A percentile compares a stretch with the other conserved stretches of the same genome.
Evolutionary conservation across 2,113 vertebrate species (phyloP).

Genomic region (Cebidichthys violaceus): DNA sequence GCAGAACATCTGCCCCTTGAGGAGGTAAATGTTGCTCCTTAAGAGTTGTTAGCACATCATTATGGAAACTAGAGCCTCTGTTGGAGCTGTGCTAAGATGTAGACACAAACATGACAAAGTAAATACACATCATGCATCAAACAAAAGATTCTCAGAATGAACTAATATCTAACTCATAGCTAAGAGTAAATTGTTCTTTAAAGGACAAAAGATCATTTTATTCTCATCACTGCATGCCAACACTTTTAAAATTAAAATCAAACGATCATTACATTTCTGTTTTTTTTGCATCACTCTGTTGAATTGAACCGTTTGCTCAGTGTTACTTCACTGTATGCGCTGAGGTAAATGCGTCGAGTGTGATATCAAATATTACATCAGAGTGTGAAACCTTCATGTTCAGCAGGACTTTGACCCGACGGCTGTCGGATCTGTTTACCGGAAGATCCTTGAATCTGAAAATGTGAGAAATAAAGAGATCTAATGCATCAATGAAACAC

Average conservation of each 20-base stretch:
- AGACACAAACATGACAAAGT: not conserved
- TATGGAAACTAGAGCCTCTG: not conserved
- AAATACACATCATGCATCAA: not conserved
- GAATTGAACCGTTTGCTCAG: not conserved
- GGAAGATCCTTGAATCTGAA: not conserved
- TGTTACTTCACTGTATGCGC: not conserved
- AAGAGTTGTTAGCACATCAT: not conserved
- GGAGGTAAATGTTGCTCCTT: not conserved
- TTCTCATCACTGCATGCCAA: not conserved
- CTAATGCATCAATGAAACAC: not conserved
- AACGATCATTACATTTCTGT: not conserved
- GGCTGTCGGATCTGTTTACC: not conserved
- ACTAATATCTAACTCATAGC: no score
- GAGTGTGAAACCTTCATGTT: not conserved
- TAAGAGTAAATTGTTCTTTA: not conserved
- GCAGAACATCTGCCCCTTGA: slow-evolving; percentile 26
- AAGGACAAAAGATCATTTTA: not conserved
- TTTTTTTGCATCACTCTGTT: not conserved
- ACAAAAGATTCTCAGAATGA: not conserved
- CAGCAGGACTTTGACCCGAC: not conserved
- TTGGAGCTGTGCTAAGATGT: slow-evolving; percentile 5
- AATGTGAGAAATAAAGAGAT: not conserved
- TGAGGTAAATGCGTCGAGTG: not conserved
- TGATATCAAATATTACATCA: not conserved
- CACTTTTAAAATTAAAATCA: not conserved